Conservation (phyloP, 2,888 invertebrate genomes). For the Hydrotaea cyrtoneurina region DNA sequence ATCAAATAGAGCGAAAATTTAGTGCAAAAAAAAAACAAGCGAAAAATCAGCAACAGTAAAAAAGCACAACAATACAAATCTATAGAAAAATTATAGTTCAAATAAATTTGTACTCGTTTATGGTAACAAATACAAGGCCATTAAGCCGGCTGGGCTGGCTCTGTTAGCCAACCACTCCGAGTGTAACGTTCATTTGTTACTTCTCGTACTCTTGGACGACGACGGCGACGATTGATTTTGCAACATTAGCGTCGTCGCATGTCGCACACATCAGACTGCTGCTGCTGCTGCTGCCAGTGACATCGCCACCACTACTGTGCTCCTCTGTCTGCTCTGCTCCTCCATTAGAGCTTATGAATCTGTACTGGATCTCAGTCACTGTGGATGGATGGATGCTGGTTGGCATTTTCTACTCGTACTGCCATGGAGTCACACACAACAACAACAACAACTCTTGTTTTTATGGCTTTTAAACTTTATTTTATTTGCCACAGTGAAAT, state of each 20-base stretch:
- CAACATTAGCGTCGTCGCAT: constrained; percentile 40
- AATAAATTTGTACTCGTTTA: constrained; percentile 65
- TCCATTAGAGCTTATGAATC: constrained; percentile 10
- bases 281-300: not conserved
- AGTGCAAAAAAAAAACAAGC: constrained; percentile 56
- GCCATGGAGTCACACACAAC: not conserved
- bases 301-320: not conserved
- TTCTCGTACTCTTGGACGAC: constrained; percentile 5
- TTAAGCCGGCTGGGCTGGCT: constrained; percentile 53
- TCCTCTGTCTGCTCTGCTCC: not conserved
- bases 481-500: constrained; percentile 51
- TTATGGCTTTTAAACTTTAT: constrained; percentile 60
- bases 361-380: constrained; percentile 27
- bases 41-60: not conserved
- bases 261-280: not conserved
- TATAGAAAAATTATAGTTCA: constrained; percentile 47
- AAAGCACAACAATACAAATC: constrained; percentile 30
- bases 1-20: constrained; percentile 66
- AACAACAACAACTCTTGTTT: constrained; percentile 20
- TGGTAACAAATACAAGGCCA: constrained; percentile 64
- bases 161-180: not conserved
- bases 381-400: constrained; percentile 11
- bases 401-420: constrained; percentile 38
- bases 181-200: constrained; percentile 1
- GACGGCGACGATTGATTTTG: constrained; percentile 51